phyloP scores from a whole-genome alignment of 1,140 invertebrate genomes.

The Limonius californicus region DNA sequence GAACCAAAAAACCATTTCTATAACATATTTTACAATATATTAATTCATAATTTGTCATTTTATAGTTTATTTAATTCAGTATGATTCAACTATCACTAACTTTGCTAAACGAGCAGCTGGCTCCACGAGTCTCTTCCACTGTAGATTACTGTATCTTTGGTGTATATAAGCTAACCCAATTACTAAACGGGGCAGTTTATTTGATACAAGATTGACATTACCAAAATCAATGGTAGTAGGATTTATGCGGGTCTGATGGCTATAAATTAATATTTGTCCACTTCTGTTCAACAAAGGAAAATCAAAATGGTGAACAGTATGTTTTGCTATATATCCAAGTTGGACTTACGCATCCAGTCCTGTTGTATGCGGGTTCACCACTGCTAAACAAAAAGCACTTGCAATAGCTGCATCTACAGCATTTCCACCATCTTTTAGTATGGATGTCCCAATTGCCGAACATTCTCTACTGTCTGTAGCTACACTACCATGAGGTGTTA shows the following conservation, averaged over 20 bases:
- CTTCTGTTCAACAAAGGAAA: slow-evolving; percentile 63
- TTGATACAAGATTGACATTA: slow-evolving; percentile 42
- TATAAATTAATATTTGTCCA: slow-evolving; percentile 69
- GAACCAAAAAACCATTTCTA: slow-evolving; percentile 52
- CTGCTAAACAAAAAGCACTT: slow-evolving; percentile 62
- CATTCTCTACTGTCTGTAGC: slow-evolving; percentile 67
- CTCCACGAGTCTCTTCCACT: slow-evolving; percentile 62
- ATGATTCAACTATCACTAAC: too few relatives aligned
- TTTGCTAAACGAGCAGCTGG: slow-evolving; percentile 62
- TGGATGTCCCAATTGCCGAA: slow-evolving; percentile 64
- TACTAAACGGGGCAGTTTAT: slow-evolving; percentile 56
- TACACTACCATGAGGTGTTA: slow-evolving; percentile 70
- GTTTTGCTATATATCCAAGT: too few relatives aligned
- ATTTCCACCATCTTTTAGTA: slow-evolving; percentile 64
- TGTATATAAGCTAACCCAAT: slow-evolving; percentile 59
- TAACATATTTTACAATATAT: too few relatives aligned
- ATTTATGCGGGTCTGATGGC: slow-evolving; percentile 53
- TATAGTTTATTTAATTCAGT: too few relatives aligned
- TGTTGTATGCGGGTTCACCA: slow-evolving; percentile 64
- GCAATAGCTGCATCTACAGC: slow-evolving; percentile 67
- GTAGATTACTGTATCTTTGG: slow-evolving; percentile 56
- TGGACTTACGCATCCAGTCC: slow-evolving; percentile 65
- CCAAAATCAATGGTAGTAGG: slow-evolving; percentile 58
- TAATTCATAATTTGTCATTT: too few relatives aligned
- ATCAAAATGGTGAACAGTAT: too few relatives aligned